phyloP scores from a whole-genome alignment of 1,140 invertebrate species.

The Bradynema listronoti region DNA sequence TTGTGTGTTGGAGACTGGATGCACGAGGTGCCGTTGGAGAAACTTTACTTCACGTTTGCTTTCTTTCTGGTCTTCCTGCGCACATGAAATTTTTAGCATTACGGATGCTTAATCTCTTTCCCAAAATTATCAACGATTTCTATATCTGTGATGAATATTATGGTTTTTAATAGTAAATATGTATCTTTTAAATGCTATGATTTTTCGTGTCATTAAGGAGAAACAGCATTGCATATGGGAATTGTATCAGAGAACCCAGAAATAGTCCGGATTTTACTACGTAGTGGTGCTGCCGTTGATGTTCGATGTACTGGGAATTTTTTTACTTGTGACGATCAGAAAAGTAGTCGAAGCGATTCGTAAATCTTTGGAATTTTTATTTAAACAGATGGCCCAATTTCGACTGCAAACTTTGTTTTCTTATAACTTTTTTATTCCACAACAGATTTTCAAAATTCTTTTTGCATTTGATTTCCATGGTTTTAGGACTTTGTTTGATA shows the following conservation, averaged over 20 bases:
- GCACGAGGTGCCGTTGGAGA: constrained; percentile 74
- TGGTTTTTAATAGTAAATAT: constrained; percentile 63
- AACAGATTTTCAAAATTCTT: no score
- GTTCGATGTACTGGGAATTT: constrained; percentile 86
- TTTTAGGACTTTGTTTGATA: no score
- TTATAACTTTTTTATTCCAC: no score
- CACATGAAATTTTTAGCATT: constrained; percentile 89
- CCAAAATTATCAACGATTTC: constrained; percentile 88
- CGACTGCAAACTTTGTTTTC: no score
- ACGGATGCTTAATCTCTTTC: constrained; percentile 79
- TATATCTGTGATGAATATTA: constrained; percentile 95
- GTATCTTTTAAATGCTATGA: neutral
- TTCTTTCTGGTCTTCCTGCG: constrained; percentile 79
- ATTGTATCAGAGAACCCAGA: constrained; percentile 95
- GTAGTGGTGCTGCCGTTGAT: constrained; percentile 78
- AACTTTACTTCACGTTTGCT: constrained; percentile 83
- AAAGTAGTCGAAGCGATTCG: no score
- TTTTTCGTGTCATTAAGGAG: constrained; percentile 32
- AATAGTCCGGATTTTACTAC: constrained; percentile 89
- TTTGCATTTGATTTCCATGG: no score
- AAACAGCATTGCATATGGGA: constrained; percentile 74
- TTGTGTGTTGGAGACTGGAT: constrained; percentile 35
- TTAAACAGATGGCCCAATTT: no score
- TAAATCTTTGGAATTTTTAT: no score
- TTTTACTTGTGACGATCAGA: constrained; percentile 94